A percentile compares a stretch with the other conserved stretches of the same genome.
These are phyloP conservation scores for Thalpophila matura DNA, from an alignment of 2,888 invertebrate genomes.

Conservation along the genomic window DNA sequence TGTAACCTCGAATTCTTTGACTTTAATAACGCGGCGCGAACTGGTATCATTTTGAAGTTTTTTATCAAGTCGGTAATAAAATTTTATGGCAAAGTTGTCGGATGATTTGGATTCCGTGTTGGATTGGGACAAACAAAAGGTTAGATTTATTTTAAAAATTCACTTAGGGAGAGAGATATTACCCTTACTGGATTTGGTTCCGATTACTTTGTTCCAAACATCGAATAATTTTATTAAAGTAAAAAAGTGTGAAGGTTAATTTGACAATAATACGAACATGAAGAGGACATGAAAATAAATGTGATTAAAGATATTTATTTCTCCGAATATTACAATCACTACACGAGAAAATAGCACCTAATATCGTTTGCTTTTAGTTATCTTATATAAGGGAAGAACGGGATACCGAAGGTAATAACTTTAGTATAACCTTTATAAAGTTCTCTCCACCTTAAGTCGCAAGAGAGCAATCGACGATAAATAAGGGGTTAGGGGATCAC, in stretches of 20 bases:
- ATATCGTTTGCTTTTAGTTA: neutral
- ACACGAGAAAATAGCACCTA: neutral
- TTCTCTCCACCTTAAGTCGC: constrained; percentile 23
- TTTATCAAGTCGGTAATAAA: constrained; percentile 27
- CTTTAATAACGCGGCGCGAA: constrained; percentile 16
- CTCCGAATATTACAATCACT: neutral
- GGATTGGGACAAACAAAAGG: constrained; percentile 7
- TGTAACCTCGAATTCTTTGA: constrained; percentile 23
- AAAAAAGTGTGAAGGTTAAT: neutral
- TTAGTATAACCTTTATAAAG: constrained; percentile 15
- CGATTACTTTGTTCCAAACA: neutral
- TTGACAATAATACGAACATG: too few species aligned
- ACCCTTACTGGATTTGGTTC: neutral
- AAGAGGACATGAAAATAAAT: too few species aligned
- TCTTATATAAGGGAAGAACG: neutral
- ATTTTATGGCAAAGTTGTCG: constrained; percentile 11
- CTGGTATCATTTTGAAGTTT: constrained; percentile 31
- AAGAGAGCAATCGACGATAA: constrained; percentile 47
- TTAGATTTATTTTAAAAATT: constrained; percentile 7
- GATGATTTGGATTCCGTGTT: constrained; percentile 24
- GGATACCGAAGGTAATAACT: constrained; percentile 21
- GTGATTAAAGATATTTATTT: neutral
- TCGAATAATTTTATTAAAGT: neutral
- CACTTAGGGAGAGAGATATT: neutral
- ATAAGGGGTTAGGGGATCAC: constrained; percentile 44